Percentiles rank a stretch among this genome's conserved stretches.
Evolutionary conservation across 2,888 invertebrate genomes (phyloP).

Genomic region (Temnothorax unifasciatus): DNA sequence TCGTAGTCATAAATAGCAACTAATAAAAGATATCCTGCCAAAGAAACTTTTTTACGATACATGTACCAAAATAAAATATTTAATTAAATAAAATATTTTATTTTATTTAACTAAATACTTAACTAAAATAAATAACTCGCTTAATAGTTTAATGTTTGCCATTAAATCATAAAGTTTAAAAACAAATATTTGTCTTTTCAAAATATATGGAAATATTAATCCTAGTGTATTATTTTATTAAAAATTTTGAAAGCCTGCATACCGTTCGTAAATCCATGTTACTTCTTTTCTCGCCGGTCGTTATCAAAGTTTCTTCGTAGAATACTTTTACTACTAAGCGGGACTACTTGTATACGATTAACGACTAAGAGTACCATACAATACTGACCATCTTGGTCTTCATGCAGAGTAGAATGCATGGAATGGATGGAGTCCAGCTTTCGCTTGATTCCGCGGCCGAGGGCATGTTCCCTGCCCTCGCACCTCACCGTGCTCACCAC

Average conservation of each 20-base stretch:
- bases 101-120: background rate
- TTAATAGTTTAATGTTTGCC: background rate
- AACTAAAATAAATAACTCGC: background rate
- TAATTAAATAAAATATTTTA: background rate
- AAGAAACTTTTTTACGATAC: conserved; percentile 54
- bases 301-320: conserved; percentile 60
- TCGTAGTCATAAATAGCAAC: conserved; percentile 46
- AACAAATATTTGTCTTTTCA: background rate
- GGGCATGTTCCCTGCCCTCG: conserved; percentile 84
- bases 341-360: conserved; percentile 65
- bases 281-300: background rate
- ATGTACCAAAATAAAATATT: background rate
- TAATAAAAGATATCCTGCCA: conserved; percentile 49
- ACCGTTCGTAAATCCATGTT: conserved; percentile 9
- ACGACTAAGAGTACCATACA: conserved; percentile 81
- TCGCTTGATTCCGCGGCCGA: conserved; percentile 86
- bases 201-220: background rate
- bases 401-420: conserved; percentile 86
- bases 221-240: background rate
- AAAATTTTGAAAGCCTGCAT: background rate
- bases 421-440: conserved; percentile 86
- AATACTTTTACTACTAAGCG: conserved; percentile 56
- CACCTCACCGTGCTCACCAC: conserved; percentile 86
- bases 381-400: conserved; percentile 87
- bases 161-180: background rate